Percentiles rank a stretch among this genome's conserved stretches.
These are phyloP conservation scores for Leptopilina boulardi DNA, from an alignment of 1,140 invertebrate genomes.

Conservation along the genomic window DNA sequence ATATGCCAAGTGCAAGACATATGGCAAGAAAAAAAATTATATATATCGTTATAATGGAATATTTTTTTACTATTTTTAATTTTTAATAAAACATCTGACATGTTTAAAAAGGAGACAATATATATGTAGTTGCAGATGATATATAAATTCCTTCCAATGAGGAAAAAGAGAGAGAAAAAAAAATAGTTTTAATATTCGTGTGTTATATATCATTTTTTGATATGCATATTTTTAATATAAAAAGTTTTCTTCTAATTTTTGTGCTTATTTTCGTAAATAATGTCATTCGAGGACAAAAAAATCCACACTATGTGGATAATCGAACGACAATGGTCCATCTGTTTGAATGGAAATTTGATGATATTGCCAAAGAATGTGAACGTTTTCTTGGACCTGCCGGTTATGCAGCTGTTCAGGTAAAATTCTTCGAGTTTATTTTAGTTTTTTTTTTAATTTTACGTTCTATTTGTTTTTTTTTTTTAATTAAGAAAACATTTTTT, in stretches of 20 bases:
- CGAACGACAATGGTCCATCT: slow-evolving; percentile 75
- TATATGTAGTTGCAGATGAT: no score
- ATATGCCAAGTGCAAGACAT: no score
- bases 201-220: not conserved
- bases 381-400: slow-evolving; percentile 79
- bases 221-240: not conserved
- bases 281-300: slow-evolving; percentile 46
- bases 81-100: no score
- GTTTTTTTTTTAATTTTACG: not conserved
- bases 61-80: no score
- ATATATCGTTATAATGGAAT: no score
- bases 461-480: no score
- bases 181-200: no score
- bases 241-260: not conserved
- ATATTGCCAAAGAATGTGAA: slow-evolving; percentile 82
- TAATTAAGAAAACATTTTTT: no score
- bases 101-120: no score
- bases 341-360: slow-evolving; percentile 82
- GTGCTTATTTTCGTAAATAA: not conserved
- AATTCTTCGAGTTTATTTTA: not conserved
- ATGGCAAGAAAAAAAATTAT: no score
- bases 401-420: slow-evolving; percentile 85
- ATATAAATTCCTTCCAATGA: no score
- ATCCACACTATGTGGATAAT: slow-evolving; percentile 57
- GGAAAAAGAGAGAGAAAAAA: no score